phyloP scores from a whole-genome alignment of 2,113 vertebrate genomes.

The Phalacrocorax pelagicus region DNA sequence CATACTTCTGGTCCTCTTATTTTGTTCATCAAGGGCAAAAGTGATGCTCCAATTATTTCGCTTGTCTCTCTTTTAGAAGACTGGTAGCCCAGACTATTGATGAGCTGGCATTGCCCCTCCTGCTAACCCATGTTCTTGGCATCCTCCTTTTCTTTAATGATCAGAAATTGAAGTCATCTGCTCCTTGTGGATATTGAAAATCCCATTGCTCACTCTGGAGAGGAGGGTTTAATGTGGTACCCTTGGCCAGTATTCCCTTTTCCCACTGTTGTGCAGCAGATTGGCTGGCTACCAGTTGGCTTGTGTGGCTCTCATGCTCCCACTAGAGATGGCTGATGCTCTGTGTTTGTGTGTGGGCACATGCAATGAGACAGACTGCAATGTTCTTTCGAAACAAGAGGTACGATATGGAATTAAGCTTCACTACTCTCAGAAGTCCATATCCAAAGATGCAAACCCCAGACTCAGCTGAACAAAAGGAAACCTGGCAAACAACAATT shows the following conservation, averaged over 20 bases:
- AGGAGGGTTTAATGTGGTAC: background rate
- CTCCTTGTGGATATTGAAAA: background rate
- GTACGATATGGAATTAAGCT: background rate
- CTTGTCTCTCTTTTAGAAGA: background rate
- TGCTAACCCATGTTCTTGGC: background rate
- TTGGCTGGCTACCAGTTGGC: background rate
- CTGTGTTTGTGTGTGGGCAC: background rate
- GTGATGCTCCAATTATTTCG: background rate
- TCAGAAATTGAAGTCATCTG: background rate
- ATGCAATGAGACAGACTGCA: background rate
- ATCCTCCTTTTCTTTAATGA: background rate
- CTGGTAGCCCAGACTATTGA: background rate
- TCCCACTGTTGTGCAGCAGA: accelerated
- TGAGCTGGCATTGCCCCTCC: background rate
- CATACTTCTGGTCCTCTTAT: background rate
- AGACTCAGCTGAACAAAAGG: background rate
- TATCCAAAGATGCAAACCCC: background rate
- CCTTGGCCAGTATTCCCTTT: background rate
- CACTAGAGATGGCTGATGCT: background rate
- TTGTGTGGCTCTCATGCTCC: constrained; percentile 32
- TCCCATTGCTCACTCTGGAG: background rate
- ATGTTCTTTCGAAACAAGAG: background rate
- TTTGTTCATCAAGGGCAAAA: background rate
- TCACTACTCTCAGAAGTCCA: background rate
- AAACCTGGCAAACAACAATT: background rate